Percentiles rank a stretch among this genome's conserved stretches.
Evolutionary conservation across 2,797 vertebrate species (phyloP).

Genomic region (Poecilia wingei): DNA sequence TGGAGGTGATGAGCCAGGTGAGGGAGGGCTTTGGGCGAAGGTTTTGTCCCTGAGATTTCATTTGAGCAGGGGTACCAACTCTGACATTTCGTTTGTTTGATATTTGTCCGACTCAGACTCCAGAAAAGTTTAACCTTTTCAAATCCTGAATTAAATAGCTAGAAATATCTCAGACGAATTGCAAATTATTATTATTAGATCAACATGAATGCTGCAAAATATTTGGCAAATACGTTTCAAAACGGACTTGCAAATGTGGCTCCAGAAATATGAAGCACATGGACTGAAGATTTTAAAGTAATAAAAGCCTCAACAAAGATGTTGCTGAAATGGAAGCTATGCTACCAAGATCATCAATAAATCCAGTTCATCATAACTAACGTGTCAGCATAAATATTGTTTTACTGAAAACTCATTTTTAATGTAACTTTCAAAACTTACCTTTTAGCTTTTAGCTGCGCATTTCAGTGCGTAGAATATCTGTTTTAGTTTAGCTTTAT

Average conservation of each 20-base stretch:
- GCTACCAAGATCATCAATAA: too few species aligned
- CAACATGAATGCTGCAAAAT: constrained; percentile 34
- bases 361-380: background rate
- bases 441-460: background rate
- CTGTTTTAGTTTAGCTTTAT: background rate
- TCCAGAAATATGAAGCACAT: background rate
- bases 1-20: constrained; percentile 56
- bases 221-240: constrained; percentile 3
- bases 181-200: constrained; percentile 25
- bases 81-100: constrained; percentile 73
- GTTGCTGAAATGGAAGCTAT: background rate
- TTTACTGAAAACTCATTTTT: background rate
- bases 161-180: constrained; percentile 36
- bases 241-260: background rate
- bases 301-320: background rate
- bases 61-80: constrained; percentile 68
- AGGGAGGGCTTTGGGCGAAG: constrained; percentile 41
- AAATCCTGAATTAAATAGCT: constrained; percentile 53
- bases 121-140: constrained; percentile 66
- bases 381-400: background rate
- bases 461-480: background rate
- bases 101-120: constrained; percentile 62
- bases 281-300: background rate
- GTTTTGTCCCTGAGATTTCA: constrained; percentile 73
- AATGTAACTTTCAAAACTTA: background rate